Evolutionary conservation across 1,140 invertebrate genomes (phyloP).

Genomic region (Aradophagus sp.): DNA sequence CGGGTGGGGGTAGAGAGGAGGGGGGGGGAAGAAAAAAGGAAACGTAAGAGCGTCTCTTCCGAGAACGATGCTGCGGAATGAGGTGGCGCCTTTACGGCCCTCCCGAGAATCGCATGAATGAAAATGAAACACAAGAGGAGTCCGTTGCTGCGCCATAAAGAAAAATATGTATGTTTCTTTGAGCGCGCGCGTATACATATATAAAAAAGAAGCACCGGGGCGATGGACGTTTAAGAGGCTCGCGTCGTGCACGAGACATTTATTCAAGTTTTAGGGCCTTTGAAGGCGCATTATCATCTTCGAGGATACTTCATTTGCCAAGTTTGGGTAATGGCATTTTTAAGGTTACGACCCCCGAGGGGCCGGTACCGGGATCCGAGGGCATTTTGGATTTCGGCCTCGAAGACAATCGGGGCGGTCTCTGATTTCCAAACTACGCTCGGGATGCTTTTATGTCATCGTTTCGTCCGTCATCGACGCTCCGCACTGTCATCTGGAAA

Average conservation of each 20-base stretch:
- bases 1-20: not conserved
- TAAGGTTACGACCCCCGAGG: conserved; percentile 17
- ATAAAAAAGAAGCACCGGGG: conserved; percentile 37
- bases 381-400: conserved; percentile 11
- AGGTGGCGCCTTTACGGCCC: conserved; percentile 54
- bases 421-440: too few species aligned
- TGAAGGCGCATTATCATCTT: conserved; percentile 41
- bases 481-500: too few species aligned
- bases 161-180: conserved; percentile 56
- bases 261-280: conserved; percentile 48
- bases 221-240: conserved; percentile 49
- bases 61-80: conserved; percentile 49
- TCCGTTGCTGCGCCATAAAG: conserved; percentile 46
- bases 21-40: conserved; percentile 14
- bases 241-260: conserved; percentile 29
- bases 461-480: too few species aligned
- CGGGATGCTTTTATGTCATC: too few species aligned
- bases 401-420: too few species aligned
- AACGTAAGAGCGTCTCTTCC: conserved; percentile 49
- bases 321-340: conserved; percentile 46
- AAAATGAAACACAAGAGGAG: conserved; percentile 58
- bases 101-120: conserved; percentile 51
- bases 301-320: conserved; percentile 48
- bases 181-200: conserved; percentile 42
- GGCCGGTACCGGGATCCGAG: conserved; percentile 1